Evolutionary conservation across 2,113 vertebrate genomes (phyloP), one percentile per base, ranked within the genome.

Genomic region (Cyanoderma ruficeps): DNA sequence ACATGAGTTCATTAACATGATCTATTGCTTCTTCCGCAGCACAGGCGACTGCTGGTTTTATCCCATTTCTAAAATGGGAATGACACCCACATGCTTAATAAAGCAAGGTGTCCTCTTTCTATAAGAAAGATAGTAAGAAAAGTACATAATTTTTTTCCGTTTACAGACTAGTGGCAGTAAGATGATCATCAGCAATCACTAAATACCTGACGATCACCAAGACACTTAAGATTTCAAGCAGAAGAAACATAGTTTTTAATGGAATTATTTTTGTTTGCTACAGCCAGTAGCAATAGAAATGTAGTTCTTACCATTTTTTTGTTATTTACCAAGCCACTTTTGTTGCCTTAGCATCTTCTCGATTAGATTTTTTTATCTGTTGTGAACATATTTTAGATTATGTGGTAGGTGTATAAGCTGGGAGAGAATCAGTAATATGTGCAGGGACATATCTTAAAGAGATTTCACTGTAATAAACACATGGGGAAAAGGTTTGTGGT

Each of bases 341-440:
- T 76, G 49, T 77, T 95, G 55, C 25, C 8, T 57, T 80, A 85
- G 25, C 39, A 33, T 82, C 56, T 55, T 94, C 74, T 91, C 60
- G 53, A 80, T 93, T 78, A 83, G 67, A 56, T 27, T 50, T 94
- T 94, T 93, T 93, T 10, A 74, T 83, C 46, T 96, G 23, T 85
- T 93, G 28, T 88, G 47, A 82, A 89, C 27, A 35, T 77, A 84
- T 91, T 92, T 94, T 72, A 71, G 60, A 63, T 53, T 69, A 80
- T 64, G 57, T 47, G 15, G 64, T 41, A 50, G 52, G 47, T 65
- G 31, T 24, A 61, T 59, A 33, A 81, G 3, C 25, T 74, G 4
- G 19, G 11, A 63, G 86, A 92, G 33, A 64, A 78, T 57, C 39
- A 19, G 72, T 94, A 65, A 60, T 70, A 33, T 31, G 18, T 72